Evolutionary conservation across 1,140 invertebrate species (phyloP).

Genomic region (Heliothis subflexa): DNA sequence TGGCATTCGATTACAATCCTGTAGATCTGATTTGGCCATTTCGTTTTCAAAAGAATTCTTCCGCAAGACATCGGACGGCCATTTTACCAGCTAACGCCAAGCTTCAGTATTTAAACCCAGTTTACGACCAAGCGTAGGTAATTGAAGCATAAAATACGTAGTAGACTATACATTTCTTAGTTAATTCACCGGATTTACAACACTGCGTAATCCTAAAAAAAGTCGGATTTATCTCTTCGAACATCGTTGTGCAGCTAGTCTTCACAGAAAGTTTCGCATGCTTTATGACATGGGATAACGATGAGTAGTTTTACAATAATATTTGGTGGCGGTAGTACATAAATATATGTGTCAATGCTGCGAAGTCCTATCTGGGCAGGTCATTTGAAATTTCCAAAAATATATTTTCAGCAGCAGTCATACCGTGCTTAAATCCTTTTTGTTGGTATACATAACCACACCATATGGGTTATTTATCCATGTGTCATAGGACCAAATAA

Average conservation of each 20-base stretch:
- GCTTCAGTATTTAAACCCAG: not conserved
- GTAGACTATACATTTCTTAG: conserved; percentile 1
- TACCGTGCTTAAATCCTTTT: too few species aligned
- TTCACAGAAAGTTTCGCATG: not conserved
- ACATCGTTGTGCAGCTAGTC: not conserved
- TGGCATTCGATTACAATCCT: not conserved
- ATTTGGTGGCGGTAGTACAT: too few species aligned
- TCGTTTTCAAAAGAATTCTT: not conserved
- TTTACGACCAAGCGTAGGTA: conserved; percentile 33
- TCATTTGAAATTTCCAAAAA: too few species aligned
- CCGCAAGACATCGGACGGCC: not conserved
- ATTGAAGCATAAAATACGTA: conserved; percentile 31
- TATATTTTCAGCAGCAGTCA: too few species aligned
- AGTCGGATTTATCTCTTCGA: not conserved
- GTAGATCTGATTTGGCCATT: not conserved
- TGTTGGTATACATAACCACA: too few species aligned
- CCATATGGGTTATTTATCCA: not conserved
- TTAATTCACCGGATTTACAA: not conserved
- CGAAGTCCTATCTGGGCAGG: too few species aligned
- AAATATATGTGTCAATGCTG: too few species aligned
- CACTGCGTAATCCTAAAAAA: not conserved
- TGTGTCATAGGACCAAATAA: not conserved
- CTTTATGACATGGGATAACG: not conserved
- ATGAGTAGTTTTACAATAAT: too few species aligned
- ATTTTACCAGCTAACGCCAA: not conserved